phyloP scores from a whole-genome alignment of 2,113 vertebrate species.

The Cisticola juncidis region DNA sequence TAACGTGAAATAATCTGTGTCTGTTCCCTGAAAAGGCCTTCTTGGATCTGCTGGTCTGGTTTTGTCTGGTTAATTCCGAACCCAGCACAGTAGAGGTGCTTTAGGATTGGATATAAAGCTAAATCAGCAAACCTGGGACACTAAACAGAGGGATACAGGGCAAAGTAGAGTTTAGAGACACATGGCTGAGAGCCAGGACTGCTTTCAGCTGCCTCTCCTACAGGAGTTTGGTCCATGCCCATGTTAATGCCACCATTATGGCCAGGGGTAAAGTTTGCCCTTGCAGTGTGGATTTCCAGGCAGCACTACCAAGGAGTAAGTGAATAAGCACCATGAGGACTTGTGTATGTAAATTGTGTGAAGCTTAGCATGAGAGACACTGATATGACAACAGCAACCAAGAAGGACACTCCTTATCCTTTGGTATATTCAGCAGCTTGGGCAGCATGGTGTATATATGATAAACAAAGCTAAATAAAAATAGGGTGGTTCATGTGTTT shows the following conservation, averaged over 20 bases:
- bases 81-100: background rate
- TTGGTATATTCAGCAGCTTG: background rate
- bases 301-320: background rate
- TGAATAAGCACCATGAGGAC: background rate
- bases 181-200: background rate
- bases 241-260: background rate
- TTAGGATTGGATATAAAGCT: background rate
- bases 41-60: background rate
- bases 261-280: background rate
- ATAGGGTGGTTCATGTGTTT: background rate
- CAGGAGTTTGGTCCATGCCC: background rate
- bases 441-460: background rate
- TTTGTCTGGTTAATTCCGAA: background rate
- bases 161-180: background rate
- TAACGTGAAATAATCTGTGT: background rate
- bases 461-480: background rate
- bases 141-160: background rate
- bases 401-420: background rate
- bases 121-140: background rate
- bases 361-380: background rate
- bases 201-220: background rate
- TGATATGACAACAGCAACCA: background rate
- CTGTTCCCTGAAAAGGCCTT: background rate
- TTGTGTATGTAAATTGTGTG: background rate
- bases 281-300: background rate